A percentile compares a stretch with the other conserved stretches of the same genome.
Evolutionary conservation across 2,113 vertebrate species (phyloP).

Genomic region (Uria lomvia): DNA sequence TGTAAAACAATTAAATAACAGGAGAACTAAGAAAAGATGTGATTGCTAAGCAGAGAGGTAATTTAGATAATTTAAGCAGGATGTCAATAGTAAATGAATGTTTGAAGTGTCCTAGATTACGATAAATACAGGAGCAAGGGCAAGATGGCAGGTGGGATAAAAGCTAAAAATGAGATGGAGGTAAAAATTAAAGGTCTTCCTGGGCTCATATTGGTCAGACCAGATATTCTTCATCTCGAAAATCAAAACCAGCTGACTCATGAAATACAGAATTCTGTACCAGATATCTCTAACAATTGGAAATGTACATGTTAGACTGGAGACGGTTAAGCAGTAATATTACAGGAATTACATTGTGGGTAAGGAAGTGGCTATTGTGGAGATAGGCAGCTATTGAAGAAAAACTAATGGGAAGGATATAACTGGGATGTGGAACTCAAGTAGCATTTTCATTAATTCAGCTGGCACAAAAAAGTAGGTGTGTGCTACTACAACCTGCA

Average conservation of each 20-base stretch:
- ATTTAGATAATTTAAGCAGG: neutral
- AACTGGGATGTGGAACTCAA: neutral
- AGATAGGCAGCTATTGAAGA: neutral
- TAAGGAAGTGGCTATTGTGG: neutral
- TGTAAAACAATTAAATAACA: neutral
- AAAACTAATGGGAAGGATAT: neutral
- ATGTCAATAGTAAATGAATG: neutral
- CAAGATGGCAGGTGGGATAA: neutral
- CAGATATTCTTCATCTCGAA: neutral
- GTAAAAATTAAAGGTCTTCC: neutral
- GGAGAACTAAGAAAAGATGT: neutral
- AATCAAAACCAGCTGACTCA: neutral
- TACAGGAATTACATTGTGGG: neutral
- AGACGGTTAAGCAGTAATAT: neutral
- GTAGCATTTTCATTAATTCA: neutral
- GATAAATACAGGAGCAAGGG: neutral
- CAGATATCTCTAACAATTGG: neutral
- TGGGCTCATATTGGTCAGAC: neutral
- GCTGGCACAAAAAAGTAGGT: neutral
- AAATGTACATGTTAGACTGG: neutral
- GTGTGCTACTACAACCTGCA: neutral
- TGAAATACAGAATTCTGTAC: neutral
- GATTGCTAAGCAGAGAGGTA: neutral
- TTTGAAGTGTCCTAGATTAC: neutral
- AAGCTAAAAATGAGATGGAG: neutral